A percentile compares a stretch with the other conserved stretches of the same genome.
Conservation (phyloP, 2,797 vertebrate species). For the Hapalemur alaotrensis region DNA sequence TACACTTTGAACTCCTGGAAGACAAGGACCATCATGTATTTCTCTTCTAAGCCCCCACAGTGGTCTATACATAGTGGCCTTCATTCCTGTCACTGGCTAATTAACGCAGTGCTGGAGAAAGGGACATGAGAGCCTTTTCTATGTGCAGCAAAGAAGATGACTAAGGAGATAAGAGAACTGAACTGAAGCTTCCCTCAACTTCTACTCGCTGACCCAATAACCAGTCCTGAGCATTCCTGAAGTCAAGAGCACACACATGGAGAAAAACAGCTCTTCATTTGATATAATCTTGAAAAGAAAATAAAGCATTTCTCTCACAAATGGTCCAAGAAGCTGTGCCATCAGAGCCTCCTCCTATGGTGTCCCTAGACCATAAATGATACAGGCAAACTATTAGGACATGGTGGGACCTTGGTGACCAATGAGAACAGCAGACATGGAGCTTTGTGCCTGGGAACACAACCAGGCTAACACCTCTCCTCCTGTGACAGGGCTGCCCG, state of each 20-base stretch:
- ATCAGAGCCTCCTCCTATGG: not conserved
- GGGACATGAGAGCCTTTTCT: not conserved
- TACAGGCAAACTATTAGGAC: not conserved
- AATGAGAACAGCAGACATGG: not conserved
- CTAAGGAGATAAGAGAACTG: not conserved
- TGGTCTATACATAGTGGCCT: not conserved
- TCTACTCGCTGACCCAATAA: slow-evolving; percentile 41
- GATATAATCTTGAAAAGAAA: not conserved
- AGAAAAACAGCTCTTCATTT: not conserved
- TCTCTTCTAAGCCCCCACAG: not conserved
- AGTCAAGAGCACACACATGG: slow-evolving; percentile 18
- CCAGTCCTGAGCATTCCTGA: not conserved
- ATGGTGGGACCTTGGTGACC: not conserved
- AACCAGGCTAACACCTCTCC: not conserved
- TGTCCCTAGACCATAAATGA: not conserved
- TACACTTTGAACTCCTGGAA: not conserved
- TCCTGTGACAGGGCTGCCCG: not conserved
- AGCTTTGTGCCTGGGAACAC: not conserved
- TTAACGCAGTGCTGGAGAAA: not conserved
- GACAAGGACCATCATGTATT: not conserved
- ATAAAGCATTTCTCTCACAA: not conserved
- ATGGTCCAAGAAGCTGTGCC: not conserved
- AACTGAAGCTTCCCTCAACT: not conserved
- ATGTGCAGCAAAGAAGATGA: not conserved
- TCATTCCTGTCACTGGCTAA: not conserved